A percentile compares a stretch with the other conserved stretches of the same genome.
Evolutionary conservation across 2,113 vertebrate genomes (phyloP).

Genomic region (Cinclus mexicanus): DNA sequence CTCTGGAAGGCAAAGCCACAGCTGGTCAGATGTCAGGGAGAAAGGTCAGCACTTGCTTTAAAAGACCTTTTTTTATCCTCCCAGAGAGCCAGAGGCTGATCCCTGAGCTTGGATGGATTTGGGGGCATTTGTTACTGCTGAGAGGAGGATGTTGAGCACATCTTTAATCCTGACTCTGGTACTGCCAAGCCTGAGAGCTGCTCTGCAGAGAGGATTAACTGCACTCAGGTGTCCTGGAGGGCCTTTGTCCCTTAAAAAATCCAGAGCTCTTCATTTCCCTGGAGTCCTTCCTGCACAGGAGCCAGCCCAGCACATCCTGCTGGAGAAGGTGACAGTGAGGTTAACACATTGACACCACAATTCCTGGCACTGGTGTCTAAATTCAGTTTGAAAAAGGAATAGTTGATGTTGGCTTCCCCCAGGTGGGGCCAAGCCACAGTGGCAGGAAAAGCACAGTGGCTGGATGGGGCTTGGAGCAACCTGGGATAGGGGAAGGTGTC

Average conservation of each 20-base stretch:
- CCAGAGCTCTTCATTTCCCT: not conserved
- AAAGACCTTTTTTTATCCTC: not conserved
- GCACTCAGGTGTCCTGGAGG: not conserved
- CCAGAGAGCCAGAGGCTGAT: not conserved
- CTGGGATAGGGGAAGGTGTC: not conserved
- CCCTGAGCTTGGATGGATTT: not conserved
- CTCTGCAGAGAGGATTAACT: not conserved
- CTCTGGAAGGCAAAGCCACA: not conserved
- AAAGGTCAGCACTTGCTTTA: not conserved
- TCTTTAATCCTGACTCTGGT: not conserved
- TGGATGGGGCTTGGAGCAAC: not conserved
- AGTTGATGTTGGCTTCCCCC: not conserved
- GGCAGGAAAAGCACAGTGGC: no score
- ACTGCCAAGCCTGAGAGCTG: not conserved
- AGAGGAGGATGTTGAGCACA: not conserved
- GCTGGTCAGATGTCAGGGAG: not conserved
- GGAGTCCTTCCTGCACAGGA: not conserved
- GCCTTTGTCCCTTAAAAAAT: not conserved
- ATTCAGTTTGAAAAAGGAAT: not conserved
- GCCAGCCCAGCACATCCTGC: not conserved
- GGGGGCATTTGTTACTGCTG: not conserved
- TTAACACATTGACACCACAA: not conserved
- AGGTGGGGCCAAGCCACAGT: not conserved
- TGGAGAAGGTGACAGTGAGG: not conserved
- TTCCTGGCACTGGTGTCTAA: not conserved